These are phyloP conservation scores for Sebastes baramenuke DNA, from an alignment of 2,797 vertebrate genomes.

Conservation along the genomic window DNA sequence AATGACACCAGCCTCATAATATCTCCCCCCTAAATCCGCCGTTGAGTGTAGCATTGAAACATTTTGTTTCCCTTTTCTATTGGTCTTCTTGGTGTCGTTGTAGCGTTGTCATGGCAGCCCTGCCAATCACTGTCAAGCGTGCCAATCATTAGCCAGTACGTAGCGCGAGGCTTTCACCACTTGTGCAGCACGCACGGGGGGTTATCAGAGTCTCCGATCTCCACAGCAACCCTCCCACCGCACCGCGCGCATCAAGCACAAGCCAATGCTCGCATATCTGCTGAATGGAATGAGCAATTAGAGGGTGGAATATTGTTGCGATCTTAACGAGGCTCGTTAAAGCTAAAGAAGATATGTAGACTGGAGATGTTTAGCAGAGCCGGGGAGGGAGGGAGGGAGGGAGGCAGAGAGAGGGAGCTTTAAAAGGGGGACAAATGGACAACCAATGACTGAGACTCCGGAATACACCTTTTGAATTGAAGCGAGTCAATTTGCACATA, in stretches of 20 bases:
- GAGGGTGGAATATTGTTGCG: constrained; percentile 92
- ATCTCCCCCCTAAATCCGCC: constrained; percentile 99
- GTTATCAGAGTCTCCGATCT: constrained; percentile 86
- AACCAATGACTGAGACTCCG: constrained; percentile 72
- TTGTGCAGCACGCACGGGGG: constrained; percentile 86
- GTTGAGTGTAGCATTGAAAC: constrained; percentile 99
- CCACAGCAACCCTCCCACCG: constrained; percentile 85
- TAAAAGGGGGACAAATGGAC: constrained; percentile 84
- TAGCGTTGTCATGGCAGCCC: constrained; percentile 98
- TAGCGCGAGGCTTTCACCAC: constrained; percentile 95
- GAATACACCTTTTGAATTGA: constrained; percentile 82
- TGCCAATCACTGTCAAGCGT: constrained; percentile 99
- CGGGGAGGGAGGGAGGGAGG: constrained; percentile 61
- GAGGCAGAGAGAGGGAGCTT: constrained; percentile 71
- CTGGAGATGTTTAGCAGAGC: constrained; percentile 77
- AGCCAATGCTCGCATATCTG: constrained; percentile 88
- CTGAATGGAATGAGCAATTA: constrained; percentile 96
- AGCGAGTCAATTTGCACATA: constrained; percentile 85
- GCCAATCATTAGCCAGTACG: constrained; percentile 99
- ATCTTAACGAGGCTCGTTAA: constrained; percentile 91
- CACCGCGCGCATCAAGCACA: constrained; percentile 89
- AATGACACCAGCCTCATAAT: constrained; percentile 99
- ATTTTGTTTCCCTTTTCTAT: constrained; percentile 99
- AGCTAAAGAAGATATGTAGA: constrained; percentile 89
- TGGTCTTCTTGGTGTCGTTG: constrained; percentile 99